phyloP scores from a whole-genome alignment of 2,113 vertebrate genomes.

The Sinocyclocheilus anophthalmus region DNA sequence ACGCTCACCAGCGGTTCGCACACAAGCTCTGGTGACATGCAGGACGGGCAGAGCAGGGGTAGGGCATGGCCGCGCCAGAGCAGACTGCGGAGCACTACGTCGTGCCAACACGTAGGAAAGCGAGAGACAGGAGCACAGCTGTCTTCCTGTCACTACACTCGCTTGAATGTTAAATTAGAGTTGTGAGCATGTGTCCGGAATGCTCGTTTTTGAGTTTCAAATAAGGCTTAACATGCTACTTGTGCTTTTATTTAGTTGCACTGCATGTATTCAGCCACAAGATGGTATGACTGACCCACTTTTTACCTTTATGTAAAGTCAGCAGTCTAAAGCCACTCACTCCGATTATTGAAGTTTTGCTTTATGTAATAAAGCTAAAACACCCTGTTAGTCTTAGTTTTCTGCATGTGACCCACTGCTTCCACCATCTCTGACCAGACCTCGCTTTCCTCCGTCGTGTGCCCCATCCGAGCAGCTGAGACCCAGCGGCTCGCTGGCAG shows the following conservation, averaged over 20 bases:
- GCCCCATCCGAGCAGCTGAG: constrained; percentile 47
- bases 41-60: constrained; percentile 42
- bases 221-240: background rate
- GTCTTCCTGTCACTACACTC: constrained; percentile 15
- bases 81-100: constrained; percentile 7
- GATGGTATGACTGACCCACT: constrained; percentile 36
- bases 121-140: constrained; percentile 26
- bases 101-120: constrained; percentile 23
- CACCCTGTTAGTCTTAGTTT: background rate
- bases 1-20: constrained; percentile 80
- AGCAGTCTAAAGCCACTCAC: background rate
- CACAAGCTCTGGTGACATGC: constrained; percentile 43
- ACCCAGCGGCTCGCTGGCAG: constrained; percentile 86
- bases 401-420: background rate
- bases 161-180: background rate
- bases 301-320: background rate
- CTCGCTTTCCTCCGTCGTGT: constrained; percentile 19
- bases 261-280: constrained; percentile 34
- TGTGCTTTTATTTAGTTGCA: constrained; percentile 14
- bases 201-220: background rate
- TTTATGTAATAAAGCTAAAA: background rate
- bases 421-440: constrained; percentile 16
- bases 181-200: background rate
- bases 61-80: constrained; percentile 5
- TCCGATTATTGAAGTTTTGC: background rate